A percentile compares a stretch with the other conserved stretches of the same genome.
phyloP scores from a whole-genome alignment of 2,797 vertebrate genomes.

The Lutjanus argentimaculatus region DNA sequence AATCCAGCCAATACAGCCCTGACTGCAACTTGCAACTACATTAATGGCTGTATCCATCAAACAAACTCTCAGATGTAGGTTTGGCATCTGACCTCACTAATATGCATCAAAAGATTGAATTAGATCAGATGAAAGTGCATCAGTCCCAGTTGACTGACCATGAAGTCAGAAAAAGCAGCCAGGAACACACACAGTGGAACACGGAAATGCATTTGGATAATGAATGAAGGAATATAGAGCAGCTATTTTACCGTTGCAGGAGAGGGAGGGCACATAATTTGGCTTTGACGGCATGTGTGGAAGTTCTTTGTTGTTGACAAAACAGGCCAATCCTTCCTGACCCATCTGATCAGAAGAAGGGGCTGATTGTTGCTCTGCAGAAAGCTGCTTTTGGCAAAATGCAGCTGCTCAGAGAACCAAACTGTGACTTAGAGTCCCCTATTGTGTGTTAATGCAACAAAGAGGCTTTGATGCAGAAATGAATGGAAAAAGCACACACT shows the following conservation, averaged over 20 bases:
- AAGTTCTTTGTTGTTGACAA: conserved; percentile 32
- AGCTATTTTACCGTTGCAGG: conserved; percentile 4
- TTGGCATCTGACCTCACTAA: background rate
- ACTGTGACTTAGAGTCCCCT: conserved; percentile 18
- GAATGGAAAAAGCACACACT: background rate
- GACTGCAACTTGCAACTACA: too few relatives aligned
- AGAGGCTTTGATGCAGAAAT: conserved; percentile 6
- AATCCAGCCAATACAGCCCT: too few relatives aligned
- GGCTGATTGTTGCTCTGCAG: conserved; percentile 52
- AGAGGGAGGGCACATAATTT: conserved; percentile 21
- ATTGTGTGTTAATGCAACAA: conserved; percentile 23
- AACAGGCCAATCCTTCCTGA: conserved; percentile 22
- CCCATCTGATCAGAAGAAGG: conserved; percentile 49
- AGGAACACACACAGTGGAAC: background rate
- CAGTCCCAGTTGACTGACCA: conserved; percentile 8
- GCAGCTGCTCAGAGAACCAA: conserved; percentile 18
- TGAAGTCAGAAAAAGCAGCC: background rate
- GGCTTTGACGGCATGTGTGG: conserved; percentile 28
- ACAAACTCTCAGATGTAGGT: too few relatives aligned
- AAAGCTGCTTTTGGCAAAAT: conserved; percentile 35
- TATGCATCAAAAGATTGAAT: background rate
- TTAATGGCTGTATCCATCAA: too few relatives aligned
- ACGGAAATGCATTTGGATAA: conserved; percentile 31
- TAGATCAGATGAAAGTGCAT: conserved; percentile 10
- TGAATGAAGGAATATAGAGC: conserved; percentile 35